These are phyloP conservation scores for Hymenochirus boettgeri DNA, from an alignment of 2,113 vertebrate genomes.

Conservation along the genomic window DNA sequence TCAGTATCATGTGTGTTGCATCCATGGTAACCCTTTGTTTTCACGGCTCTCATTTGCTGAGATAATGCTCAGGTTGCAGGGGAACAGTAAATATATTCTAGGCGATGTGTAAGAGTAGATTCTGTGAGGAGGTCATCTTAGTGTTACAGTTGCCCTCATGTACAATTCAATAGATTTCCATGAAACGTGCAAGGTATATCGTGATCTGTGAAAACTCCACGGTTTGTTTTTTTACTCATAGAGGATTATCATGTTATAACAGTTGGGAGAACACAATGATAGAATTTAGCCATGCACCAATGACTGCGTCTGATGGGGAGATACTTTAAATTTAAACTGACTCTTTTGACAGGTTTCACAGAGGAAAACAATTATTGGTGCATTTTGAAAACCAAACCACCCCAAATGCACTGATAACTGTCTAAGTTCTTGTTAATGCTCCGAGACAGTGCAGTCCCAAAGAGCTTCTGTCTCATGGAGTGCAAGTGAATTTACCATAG, in stretches of 20 bases:
- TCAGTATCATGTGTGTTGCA: slow-evolving; percentile 20
- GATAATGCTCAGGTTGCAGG: slow-evolving; percentile 33
- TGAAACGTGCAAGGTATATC: slow-evolving; percentile 2
- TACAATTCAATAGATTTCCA: slow-evolving; percentile 39
- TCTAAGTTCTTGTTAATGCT: too few species aligned
- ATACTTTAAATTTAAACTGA: too few species aligned
- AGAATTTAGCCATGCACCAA: neutral
- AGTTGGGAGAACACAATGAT: neutral
- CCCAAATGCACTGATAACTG: too few species aligned
- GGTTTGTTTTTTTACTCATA: neutral
- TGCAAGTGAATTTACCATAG: too few species aligned
- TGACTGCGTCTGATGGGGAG: neutral
- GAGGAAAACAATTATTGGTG: too few species aligned
- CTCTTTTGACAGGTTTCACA: too few species aligned
- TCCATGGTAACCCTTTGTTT: slow-evolving; percentile 37
- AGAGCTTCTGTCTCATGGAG: too few species aligned
- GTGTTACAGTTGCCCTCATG: slow-evolving; percentile 30
- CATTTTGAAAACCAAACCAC: too few species aligned
- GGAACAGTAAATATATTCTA: slow-evolving; percentile 31
- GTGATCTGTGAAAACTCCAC: neutral
- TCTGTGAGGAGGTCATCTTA: slow-evolving; percentile 30
- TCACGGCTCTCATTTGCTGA: slow-evolving; percentile 23
- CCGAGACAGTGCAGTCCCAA: too few species aligned
- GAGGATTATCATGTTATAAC: neutral
- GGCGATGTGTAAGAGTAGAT: slow-evolving; percentile 27